A percentile compares a stretch with the other conserved stretches of the same genome.
Evolutionary conservation across 2,797 vertebrate species (phyloP).

Genomic region (Gymnoscopelus microlampas): DNA sequence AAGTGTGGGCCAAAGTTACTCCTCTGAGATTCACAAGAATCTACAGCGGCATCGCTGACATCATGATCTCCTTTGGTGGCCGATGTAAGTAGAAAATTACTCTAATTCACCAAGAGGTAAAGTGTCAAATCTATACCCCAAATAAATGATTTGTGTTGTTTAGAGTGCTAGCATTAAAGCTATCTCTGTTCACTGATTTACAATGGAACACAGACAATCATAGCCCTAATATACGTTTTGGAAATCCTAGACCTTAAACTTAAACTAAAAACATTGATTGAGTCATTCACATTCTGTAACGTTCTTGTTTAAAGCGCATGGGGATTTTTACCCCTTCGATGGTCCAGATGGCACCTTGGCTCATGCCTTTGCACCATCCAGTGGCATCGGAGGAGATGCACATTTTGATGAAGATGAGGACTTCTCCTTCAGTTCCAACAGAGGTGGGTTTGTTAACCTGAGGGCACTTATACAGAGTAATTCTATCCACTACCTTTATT

Average conservation of each 20-base stretch:
- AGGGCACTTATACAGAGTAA: not conserved
- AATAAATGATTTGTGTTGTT: no score
- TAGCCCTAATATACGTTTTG: no score
- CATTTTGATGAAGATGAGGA: constrained; percentile 91
- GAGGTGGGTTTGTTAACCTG: constrained; percentile 53
- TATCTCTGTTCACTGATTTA: no score
- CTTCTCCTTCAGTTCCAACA: constrained; percentile 77
- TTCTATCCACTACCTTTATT: not conserved
- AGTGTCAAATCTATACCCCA: no score
- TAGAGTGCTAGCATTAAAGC: no score
- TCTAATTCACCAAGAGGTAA: no score
- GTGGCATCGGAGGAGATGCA: constrained; percentile 85
- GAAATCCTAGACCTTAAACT: no score
- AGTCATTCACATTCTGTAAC: no score
- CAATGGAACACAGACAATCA: no score
- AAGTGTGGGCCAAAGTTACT: constrained; percentile 90
- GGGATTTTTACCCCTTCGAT: constrained; percentile 86
- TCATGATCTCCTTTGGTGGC: constrained; percentile 90
- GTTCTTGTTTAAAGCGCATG: constrained; percentile 78
- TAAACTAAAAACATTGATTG: no score
- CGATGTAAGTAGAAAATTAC: constrained; percentile 76
- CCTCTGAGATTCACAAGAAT: constrained; percentile 87
- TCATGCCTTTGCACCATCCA: constrained; percentile 84
- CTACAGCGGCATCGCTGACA: constrained; percentile 85
- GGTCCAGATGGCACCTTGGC: constrained; percentile 81